A percentile compares a stretch with the other conserved stretches of the same genome.
These are phyloP conservation scores for Acropora tenuis DNA, from an alignment of 64 coral and sea anemone species.

Conservation along the genomic window DNA sequence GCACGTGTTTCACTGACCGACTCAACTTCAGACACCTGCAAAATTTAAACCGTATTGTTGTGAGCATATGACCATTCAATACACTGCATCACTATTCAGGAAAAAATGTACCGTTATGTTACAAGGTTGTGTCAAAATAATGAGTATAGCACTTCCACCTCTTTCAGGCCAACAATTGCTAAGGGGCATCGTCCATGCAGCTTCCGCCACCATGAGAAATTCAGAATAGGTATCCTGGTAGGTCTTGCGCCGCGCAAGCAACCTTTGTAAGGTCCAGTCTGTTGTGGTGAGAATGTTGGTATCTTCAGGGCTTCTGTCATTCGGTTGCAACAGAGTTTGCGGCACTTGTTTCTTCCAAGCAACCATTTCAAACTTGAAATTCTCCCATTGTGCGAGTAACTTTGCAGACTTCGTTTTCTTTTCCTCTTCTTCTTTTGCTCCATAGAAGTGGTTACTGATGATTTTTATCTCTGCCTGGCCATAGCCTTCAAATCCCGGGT, in stretches of 20 bases:
- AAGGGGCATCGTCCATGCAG: conserved; percentile 43
- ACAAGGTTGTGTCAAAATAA: conserved; percentile 46
- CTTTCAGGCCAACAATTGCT: conserved; percentile 45
- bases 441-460: conserved; percentile 38
- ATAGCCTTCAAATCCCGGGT: conserved; percentile 44
- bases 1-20: conserved; percentile 48
- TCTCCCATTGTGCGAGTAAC: conserved; percentile 50
- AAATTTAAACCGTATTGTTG: conserved; percentile 54
- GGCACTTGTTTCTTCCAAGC: conserved; percentile 54
- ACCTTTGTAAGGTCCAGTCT: conserved; percentile 49
- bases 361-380: conserved; percentile 51
- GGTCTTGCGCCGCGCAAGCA: conserved; percentile 23
- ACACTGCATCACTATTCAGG: conserved; percentile 46
- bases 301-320: conserved; percentile 46
- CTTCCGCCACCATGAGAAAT: conserved; percentile 38
- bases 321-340: conserved; percentile 43
- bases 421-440: conserved; percentile 40
- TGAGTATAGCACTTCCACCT: conserved; percentile 49
- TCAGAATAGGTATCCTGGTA: conserved; percentile 50
- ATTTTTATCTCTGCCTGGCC: conserved; percentile 39
- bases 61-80: conserved; percentile 42
- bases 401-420: conserved; percentile 43
- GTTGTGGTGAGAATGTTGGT: conserved; percentile 51
- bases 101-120: conserved; percentile 31
- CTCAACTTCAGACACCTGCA: conserved; percentile 47